A percentile compares a stretch with the other conserved stretches of the same genome.
Evolutionary conservation across 2,797 vertebrate species (phyloP).

Genomic region (Balearica regulorum): DNA sequence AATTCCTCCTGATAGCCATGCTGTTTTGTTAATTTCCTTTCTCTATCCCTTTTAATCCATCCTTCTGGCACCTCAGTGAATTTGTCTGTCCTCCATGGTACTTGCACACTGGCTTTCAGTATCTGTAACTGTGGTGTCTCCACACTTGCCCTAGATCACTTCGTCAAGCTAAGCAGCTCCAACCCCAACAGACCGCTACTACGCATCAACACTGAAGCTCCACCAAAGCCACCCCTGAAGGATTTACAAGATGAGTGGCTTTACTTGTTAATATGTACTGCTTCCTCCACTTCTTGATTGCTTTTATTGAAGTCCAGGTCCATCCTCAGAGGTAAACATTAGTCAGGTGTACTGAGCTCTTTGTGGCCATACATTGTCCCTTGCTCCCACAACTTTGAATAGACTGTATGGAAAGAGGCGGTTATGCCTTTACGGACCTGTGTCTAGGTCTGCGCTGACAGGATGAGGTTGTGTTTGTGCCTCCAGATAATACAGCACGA

Average conservation of each 20-base stretch:
- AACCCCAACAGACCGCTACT: neutral
- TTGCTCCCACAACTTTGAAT: neutral
- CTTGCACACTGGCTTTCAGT: neutral
- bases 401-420: neutral
- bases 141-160: neutral
- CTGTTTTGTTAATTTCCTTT: conserved; percentile 4
- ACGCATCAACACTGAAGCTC: neutral
- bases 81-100: neutral
- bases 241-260: neutral
- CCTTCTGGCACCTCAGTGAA: neutral
- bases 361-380: neutral
- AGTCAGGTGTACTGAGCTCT: neutral
- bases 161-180: neutral
- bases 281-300: neutral
- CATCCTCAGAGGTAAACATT: neutral
- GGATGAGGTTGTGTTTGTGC: neutral
- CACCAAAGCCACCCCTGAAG: neutral
- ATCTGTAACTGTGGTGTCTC: neutral
- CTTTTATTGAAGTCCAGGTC: neutral
- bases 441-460: neutral
- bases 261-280: neutral
- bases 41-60: neutral
- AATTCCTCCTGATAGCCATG: neutral
- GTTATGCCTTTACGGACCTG: neutral
- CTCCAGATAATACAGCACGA: neutral